phyloP scores from a whole-genome alignment of 1,140 invertebrate genomes.

The Himalopsyche phryganea region DNA sequence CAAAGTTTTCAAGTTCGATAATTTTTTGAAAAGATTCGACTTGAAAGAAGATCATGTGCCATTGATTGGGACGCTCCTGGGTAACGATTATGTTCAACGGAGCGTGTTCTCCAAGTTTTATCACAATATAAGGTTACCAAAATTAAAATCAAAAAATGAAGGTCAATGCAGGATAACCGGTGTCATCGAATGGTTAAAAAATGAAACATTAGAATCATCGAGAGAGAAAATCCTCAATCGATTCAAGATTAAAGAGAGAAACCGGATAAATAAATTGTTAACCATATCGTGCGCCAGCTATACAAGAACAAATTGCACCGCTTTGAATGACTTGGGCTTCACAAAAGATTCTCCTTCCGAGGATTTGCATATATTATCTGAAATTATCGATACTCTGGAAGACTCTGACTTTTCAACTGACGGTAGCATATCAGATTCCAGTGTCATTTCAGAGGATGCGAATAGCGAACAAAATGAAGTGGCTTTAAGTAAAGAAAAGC shows the following conservation, averaged over 20 bases:
- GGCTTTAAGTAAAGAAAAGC: constrained; percentile 2
- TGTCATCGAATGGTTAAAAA: constrained; percentile 69
- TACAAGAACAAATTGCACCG: constrained; percentile 51
- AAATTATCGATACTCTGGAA: constrained; percentile 8
- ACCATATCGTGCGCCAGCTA: constrained; percentile 62
- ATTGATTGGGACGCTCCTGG: constrained; percentile 74
- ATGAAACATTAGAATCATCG: constrained; percentile 65
- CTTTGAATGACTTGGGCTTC: constrained; percentile 56
- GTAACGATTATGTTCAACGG: constrained; percentile 82
- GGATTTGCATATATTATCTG: constrained; percentile 8
- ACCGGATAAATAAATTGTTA: constrained; percentile 55
- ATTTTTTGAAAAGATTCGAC: constrained; percentile 63
- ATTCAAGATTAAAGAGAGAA: constrained; percentile 54
- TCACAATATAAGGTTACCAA: constrained; percentile 61
- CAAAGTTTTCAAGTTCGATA: constrained; percentile 68
- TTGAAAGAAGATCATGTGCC: constrained; percentile 66
- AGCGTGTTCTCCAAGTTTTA: constrained; percentile 69
- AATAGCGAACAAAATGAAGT: constrained; percentile 7
- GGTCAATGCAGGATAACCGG: constrained; percentile 64
- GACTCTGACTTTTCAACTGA: constrained; percentile 15
- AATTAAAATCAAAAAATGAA: constrained; percentile 52
- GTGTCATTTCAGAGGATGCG: background rate
- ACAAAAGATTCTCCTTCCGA: constrained; percentile 20
- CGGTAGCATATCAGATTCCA: background rate
- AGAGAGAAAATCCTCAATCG: constrained; percentile 61